A percentile compares a stretch with the other conserved stretches of the same genome.
phyloP scores from a whole-genome alignment of 1,140 invertebrate species.

The Lysiphlebus fabarum region DNA sequence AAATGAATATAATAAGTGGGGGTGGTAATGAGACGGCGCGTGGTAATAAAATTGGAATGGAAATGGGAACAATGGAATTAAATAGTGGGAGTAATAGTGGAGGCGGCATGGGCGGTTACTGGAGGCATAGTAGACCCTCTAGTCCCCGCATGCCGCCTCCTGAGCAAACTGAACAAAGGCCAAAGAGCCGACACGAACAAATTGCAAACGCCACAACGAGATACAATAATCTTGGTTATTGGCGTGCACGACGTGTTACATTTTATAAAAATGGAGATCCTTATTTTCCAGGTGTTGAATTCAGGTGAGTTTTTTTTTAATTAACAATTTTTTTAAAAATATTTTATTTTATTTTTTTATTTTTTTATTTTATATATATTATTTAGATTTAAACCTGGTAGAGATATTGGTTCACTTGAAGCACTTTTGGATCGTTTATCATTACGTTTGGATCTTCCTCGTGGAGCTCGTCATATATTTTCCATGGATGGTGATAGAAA shows the following conservation, averaged over 20 bases:
- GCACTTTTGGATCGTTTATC: slow-evolving; percentile 81
- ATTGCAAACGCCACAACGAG: slow-evolving; percentile 50
- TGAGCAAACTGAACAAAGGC: slow-evolving; percentile 55
- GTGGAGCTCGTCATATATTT: slow-evolving; percentile 86
- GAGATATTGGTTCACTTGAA: slow-evolving; percentile 84
- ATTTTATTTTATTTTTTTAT: slow-evolving; percentile 4
- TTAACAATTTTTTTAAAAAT: not conserved
- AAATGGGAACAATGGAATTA: slow-evolving; percentile 42
- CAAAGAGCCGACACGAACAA: slow-evolving; percentile 53
- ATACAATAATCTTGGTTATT: slow-evolving; percentile 79
- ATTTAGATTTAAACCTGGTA: slow-evolving; percentile 72
- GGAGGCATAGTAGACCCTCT: slow-evolving; percentile 58
- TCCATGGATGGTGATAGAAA: slow-evolving; percentile 84
- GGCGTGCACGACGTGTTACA: slow-evolving; percentile 79
- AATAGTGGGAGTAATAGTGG: slow-evolving; percentile 41
- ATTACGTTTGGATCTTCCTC: slow-evolving; percentile 74
- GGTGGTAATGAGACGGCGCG: slow-evolving; percentile 35
- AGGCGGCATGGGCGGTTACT: slow-evolving; percentile 58
- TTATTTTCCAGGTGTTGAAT: slow-evolving; percentile 84
- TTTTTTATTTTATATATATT: not conserved
- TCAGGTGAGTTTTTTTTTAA: slow-evolving; percentile 55
- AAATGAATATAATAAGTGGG: not conserved
- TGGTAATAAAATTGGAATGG: slow-evolving; percentile 27
- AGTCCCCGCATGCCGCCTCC: slow-evolving; percentile 58
- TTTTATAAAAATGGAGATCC: slow-evolving; percentile 94